Base-by-base conservation (phyloP, 2,113 vertebrate species). In the Chionodraco myersi region DNA sequence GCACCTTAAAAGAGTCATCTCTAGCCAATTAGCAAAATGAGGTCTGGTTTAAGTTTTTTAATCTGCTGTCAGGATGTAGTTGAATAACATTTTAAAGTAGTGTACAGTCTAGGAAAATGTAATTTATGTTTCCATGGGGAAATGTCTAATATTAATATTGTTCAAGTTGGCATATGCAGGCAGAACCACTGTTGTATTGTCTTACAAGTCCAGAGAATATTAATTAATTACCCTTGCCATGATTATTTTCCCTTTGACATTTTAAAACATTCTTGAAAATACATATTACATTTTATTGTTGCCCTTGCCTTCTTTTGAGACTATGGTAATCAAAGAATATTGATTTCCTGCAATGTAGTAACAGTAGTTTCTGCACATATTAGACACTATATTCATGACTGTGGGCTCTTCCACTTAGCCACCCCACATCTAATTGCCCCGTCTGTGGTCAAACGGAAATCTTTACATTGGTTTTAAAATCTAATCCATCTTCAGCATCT, bases 401-500 rank as follows among this genome's bases (percentile, higher is more conserved):
- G 6, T 6, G 16, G 57, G 57, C 56, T 61, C 18, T 18, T 11
- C 58, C 61, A 4, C 44, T 54, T 45, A 49, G 61, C 44, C 61
- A 60, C 36, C 21, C 36, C 61, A 3, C 18, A 47, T 26, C 18
- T 75, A 36, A 68, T 30, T 30, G 3, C 3, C 16, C n/a, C n/a
- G 23, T 51, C 62, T 44, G 6, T 0, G 18, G 58, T 47, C n/a
- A 26, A 41, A 64, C 3, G 18, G 18, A 54, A 54, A 77, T 80
- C 41, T 68, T 83, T 51, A 66, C 44, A 30, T 62, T 23, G 58
- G 34, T 0, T 48, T 52, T 80, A 71, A 83, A 72, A 56, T 51
- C 45, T 63, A 51, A 75, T 77, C 84, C 71, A 54, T 80, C 63
- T 65, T 83, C 74, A 79, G 63, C n/a, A 10, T 72, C 67, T 68